A percentile compares a stretch with the other conserved stretches of the same genome.
Evolutionary conservation across 64 coral and sea anemone genomes (phyloP).

Genomic region (Astreopora myriophthalma): DNA sequence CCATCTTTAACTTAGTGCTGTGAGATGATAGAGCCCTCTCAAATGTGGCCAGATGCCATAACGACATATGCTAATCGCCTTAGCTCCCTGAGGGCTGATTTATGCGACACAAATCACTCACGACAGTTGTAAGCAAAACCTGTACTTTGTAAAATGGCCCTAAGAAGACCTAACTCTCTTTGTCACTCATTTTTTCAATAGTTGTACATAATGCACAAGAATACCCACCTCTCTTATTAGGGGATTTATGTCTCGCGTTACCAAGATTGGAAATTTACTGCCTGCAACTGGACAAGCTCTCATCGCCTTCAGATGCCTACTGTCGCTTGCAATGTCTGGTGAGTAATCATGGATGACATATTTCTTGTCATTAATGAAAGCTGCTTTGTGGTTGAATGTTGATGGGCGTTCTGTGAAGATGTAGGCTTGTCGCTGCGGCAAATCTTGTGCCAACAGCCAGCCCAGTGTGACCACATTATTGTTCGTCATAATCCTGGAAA

Average conservation of each 20-base stretch:
- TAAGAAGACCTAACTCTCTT: too few species aligned
- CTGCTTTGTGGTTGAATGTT: conserved; percentile 71
- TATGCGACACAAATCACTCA: too few species aligned
- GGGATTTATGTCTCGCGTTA: conserved; percentile 68
- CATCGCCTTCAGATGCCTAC: conserved; percentile 72
- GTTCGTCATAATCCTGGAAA: conserved; percentile 1
- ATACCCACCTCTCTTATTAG: conserved; percentile 65
- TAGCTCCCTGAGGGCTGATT: too few species aligned
- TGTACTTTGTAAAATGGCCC: too few species aligned
- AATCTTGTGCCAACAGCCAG: conserved; percentile 80
- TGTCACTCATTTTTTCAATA: too few species aligned
- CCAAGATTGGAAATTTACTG: conserved; percentile 69
- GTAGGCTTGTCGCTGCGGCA: conserved; percentile 67
- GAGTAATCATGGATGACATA: conserved; percentile 84
- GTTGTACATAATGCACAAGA: not conserved
- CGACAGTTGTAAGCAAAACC: too few species aligned
- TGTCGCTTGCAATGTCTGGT: conserved; percentile 56
- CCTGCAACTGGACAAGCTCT: conserved; percentile 88
- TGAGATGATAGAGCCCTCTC: too few species aligned
- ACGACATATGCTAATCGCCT: too few species aligned
- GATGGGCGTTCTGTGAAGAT: conserved; percentile 81
- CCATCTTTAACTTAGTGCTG: too few species aligned
- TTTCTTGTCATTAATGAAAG: conserved; percentile 81
- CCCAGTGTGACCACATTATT: conserved; percentile 81
- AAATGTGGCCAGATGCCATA: too few species aligned